phyloP scores from a whole-genome alignment of 2,888 invertebrate species.

The Sarcophaga rosellei region DNA sequence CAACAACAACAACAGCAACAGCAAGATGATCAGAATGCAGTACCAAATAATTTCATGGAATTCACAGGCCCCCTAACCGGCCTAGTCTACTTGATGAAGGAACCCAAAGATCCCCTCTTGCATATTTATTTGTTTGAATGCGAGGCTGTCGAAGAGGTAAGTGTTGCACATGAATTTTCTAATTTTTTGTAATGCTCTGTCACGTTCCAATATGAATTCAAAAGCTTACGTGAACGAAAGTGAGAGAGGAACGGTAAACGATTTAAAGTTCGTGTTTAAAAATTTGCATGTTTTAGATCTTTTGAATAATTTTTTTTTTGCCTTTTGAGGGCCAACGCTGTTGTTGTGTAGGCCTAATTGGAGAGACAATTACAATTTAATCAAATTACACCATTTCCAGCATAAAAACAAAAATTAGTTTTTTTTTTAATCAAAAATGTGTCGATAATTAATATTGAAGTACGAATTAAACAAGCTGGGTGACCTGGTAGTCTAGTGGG shows the following conservation, averaged over 20 bases:
- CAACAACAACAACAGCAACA: conserved; percentile 58
- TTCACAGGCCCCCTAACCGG: conserved; percentile 84
- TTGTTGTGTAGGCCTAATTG: neutral
- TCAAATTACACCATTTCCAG: conserved; percentile 25
- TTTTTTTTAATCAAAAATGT: neutral
- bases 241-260: neutral
- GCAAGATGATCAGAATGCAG: conserved; percentile 59
- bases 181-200: neutral
- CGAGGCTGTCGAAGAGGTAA: conserved; percentile 86
- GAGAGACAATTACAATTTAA: neutral
- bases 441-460: no score
- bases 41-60: conserved; percentile 78
- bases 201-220: conserved; percentile 6
- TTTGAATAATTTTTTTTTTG: neutral
- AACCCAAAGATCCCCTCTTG: conserved; percentile 87
- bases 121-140: conserved; percentile 89
- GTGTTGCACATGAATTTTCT: conserved; percentile 74
- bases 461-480: no score
- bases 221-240: neutral
- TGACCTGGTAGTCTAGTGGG: no score
- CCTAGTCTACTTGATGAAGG: conserved; percentile 88
- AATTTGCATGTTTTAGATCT: neutral
- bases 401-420: no score
- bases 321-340: conserved; percentile 30
- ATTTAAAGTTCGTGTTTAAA: neutral